Percentiles rank a stretch among this genome's conserved stretches.
These are phyloP conservation scores for Phenganax subtilis DNA, from an alignment of 92 coral and sea anemone genomes.

Conservation along the genomic window DNA sequence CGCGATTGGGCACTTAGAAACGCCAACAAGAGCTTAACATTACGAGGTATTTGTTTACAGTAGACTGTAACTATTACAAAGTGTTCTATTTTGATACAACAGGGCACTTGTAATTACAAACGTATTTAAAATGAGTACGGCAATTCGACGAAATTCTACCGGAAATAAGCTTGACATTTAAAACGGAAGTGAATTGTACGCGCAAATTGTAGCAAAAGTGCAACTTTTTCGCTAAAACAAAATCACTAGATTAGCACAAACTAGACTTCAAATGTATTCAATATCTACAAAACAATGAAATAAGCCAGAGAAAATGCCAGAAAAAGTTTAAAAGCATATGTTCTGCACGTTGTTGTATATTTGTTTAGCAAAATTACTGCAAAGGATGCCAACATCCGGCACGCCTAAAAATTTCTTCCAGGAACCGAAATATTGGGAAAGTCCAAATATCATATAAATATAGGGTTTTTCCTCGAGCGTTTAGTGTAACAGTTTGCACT, in stretches of 20 bases:
- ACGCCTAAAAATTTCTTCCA: slow-evolving; percentile 13
- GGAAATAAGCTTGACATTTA: background rate
- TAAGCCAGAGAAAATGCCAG: background rate
- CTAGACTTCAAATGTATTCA: background rate
- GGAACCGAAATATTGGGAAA: slow-evolving; percentile 28
- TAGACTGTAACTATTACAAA: no score
- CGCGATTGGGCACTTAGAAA: no score
- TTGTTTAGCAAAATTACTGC: background rate
- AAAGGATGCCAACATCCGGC: slow-evolving; percentile 3
- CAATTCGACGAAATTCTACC: slow-evolving; percentile 14
- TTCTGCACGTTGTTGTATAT: background rate
- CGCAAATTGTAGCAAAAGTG: background rate
- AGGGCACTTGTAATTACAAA: background rate
- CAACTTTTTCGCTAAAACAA: background rate
- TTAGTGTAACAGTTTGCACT: background rate
- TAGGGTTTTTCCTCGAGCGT: background rate
- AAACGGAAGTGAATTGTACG: slow-evolving; percentile 12
- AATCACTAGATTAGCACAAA: background rate
- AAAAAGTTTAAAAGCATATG: slow-evolving; percentile 2
- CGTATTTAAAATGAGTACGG: background rate
- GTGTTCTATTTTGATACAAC: no score
- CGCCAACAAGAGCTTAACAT: background rate
- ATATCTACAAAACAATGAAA: background rate
- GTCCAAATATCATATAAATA: slow-evolving; percentile 1
- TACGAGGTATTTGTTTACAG: slow-evolving; percentile 10